Evolutionary conservation across 2,797 vertebrate genomes (phyloP).

Genomic region (Lutjanus argentimaculatus): DNA sequence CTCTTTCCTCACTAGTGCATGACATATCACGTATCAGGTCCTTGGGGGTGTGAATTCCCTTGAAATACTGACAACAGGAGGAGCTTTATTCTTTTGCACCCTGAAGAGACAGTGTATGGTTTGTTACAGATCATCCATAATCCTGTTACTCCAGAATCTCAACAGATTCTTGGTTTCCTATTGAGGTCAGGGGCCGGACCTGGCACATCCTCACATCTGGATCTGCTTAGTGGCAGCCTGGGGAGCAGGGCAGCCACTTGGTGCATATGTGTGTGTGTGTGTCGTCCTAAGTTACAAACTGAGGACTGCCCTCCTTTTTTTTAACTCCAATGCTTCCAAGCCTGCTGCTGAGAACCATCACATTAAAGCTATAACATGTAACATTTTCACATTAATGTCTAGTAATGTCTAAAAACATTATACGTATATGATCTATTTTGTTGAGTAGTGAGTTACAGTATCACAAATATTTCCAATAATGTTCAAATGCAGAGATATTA

Average conservation of each 20-base stretch:
- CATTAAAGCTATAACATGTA: neutral
- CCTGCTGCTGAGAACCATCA: constrained; percentile 1
- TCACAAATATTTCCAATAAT: no score
- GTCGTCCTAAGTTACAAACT: constrained; percentile 6
- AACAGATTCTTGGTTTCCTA: constrained; percentile 24
- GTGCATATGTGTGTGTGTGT: constrained; percentile 1
- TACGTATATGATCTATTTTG: no score
- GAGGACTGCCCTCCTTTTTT: neutral
- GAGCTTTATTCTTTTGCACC: constrained; percentile 8
- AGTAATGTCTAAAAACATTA: no score
- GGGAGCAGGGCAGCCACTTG: constrained; percentile 14
- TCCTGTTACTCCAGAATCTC: constrained; percentile 28
- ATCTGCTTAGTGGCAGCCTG: constrained; percentile 36
- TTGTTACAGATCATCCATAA: constrained; percentile 43
- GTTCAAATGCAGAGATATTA: no score
- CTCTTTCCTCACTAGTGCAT: constrained; percentile 7
- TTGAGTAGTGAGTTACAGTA: no score
- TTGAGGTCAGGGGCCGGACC: constrained; percentile 16
- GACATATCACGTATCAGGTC: constrained; percentile 4
- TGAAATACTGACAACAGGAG: constrained; percentile 26
- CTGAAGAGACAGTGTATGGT: constrained; percentile 21
- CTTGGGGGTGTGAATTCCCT: constrained; percentile 17
- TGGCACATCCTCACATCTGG: constrained; percentile 56
- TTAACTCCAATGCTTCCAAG: neutral
- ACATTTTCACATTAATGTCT: no score